These are phyloP conservation scores for Tiphia femorata DNA, from an alignment of 2,888 invertebrate genomes.

Conservation along the genomic window DNA sequence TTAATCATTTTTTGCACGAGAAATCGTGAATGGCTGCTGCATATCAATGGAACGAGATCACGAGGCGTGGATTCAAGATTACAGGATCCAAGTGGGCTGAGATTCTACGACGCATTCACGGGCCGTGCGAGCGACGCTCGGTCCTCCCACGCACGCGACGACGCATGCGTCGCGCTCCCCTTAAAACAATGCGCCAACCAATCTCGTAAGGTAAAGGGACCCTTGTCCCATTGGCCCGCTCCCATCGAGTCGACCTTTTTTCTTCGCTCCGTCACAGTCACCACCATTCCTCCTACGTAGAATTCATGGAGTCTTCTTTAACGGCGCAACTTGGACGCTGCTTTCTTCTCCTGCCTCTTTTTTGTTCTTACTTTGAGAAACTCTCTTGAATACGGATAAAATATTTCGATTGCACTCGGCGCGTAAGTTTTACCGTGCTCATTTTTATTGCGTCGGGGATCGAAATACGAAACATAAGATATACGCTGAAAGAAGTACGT, in stretches of 20 bases:
- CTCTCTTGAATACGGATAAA: no score
- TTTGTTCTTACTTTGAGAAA: no score
- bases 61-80: no score
- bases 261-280: conserved; percentile 33
- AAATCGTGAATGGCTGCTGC: no score
- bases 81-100: neutral
- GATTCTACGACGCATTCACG: conserved; percentile 11
- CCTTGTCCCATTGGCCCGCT: conserved; percentile 62
- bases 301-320: conserved; percentile 24
- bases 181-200: conserved; percentile 68
- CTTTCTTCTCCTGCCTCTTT: neutral
- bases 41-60: no score
- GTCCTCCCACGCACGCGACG: conserved; percentile 60
- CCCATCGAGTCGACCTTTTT: conserved; percentile 61
- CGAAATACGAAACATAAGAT: no score
- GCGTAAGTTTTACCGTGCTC: no score
- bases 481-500: no score
- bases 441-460: no score
- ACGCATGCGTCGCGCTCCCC: conserved; percentile 66
- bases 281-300: conserved; percentile 34
- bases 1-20: no score
- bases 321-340: neutral
- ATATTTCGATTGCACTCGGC: no score
- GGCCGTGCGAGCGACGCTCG: conserved; percentile 50
- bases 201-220: conserved; percentile 66